Conservation (phyloP, 1,140 invertebrate species). For the Plectrocnemia conspersa region DNA sequence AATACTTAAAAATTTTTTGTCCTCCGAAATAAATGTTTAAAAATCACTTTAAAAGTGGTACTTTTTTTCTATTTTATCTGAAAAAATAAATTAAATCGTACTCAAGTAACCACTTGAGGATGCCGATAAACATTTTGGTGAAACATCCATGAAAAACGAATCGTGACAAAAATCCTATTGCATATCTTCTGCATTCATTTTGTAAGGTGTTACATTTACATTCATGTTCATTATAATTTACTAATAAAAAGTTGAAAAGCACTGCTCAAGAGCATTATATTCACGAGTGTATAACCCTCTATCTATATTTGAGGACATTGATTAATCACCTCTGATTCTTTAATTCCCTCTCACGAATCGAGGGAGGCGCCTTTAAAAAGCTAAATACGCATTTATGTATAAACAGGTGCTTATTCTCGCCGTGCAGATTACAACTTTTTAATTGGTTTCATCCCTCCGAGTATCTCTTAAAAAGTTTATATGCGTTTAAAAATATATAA, state of each 20-base stretch:
- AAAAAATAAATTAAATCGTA: too few relatives aligned
- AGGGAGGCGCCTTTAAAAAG: too few relatives aligned
- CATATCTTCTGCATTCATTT: background rate
- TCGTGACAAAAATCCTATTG: background rate
- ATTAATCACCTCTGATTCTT: constrained; percentile 23
- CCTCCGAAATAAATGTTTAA: too few relatives aligned
- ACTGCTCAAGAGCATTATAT: constrained; percentile 2
- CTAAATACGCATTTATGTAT: background rate
- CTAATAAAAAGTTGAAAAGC: too few relatives aligned
- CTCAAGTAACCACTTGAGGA: background rate
- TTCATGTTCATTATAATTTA: too few relatives aligned
- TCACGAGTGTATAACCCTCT: background rate
- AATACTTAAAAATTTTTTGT: too few relatives aligned
- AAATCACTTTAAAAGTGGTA: too few relatives aligned
- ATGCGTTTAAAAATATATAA: too few relatives aligned
- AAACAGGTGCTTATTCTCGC: constrained; percentile 8
- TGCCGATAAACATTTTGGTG: background rate
- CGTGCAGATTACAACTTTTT: constrained; percentile 35
- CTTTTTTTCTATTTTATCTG: too few relatives aligned
- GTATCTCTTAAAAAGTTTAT: too few relatives aligned
- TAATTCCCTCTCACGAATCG: constrained; percentile 18
- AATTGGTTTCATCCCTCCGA: constrained; percentile 32
- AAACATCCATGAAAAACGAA: background rate
- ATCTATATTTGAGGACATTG: constrained; percentile 27
- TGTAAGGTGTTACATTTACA: too few relatives aligned